Conservation (phyloP, 2,888 invertebrate genomes). For the Netelia inedita region DNA sequence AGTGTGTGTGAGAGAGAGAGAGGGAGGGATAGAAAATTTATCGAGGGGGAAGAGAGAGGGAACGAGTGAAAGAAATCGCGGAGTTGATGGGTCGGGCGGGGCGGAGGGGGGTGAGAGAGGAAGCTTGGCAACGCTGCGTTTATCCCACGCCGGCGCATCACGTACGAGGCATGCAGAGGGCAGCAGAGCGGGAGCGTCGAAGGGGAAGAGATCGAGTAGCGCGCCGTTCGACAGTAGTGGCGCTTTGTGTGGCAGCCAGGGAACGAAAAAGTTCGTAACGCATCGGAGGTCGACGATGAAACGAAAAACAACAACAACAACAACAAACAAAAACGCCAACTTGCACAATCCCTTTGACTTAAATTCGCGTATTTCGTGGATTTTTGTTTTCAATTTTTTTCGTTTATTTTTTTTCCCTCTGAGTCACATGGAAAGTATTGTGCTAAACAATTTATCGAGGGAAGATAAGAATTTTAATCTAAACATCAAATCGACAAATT, state of each 20-base stretch:
- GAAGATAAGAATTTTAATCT: too few relatives aligned
- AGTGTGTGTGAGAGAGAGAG: neutral
- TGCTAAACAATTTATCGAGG: neutral
- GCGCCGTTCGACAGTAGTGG: conserved; percentile 23
- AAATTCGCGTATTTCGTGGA: neutral
- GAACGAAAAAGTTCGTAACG: conserved; percentile 15
- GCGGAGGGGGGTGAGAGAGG: conserved; percentile 29
- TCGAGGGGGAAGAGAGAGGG: conserved; percentile 32
- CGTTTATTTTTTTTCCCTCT: neutral
- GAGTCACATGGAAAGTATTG: neutral
- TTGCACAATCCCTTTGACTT: neutral
- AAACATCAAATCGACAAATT: too few relatives aligned
- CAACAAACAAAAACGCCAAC: neutral
- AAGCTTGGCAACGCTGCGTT: conserved; percentile 63
- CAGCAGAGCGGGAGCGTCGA: conserved; percentile 26
- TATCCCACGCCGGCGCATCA: conserved; percentile 41
- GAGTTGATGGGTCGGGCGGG: too few relatives aligned
- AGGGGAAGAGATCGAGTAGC: conserved; percentile 38
- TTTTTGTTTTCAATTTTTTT: neutral
- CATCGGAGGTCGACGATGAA: neutral
- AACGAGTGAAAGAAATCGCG: neutral
- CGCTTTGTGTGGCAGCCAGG: conserved; percentile 2
- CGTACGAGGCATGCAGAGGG: conserved; percentile 58
- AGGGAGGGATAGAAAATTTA: conserved; percentile 8
- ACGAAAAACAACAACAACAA: neutral